A percentile compares a stretch with the other conserved stretches of the same genome.
phyloP scores from a whole-genome alignment of 2,797 vertebrate species.

The Pseudochirops corinnae region DNA sequence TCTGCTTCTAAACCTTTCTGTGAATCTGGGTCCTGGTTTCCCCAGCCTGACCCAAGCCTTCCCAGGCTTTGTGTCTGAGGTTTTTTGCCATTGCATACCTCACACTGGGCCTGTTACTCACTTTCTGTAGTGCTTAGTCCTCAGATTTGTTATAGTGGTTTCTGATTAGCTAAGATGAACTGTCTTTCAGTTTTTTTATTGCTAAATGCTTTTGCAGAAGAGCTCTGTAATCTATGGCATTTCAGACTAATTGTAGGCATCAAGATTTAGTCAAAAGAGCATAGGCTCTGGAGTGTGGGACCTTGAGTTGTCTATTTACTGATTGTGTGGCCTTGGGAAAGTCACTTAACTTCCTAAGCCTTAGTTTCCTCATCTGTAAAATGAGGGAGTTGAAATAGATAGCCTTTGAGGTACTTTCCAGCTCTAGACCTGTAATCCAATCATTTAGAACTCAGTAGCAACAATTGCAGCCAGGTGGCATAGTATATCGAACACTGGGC shows the following conservation, averaged over 20 bases:
- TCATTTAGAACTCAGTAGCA: not conserved
- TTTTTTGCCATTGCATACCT: not conserved
- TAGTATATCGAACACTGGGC: not conserved
- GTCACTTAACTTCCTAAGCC: not conserved
- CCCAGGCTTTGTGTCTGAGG: not conserved
- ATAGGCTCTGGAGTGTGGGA: not conserved
- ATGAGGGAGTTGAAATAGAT: not conserved
- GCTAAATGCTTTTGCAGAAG: not conserved
- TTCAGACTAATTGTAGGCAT: not conserved
- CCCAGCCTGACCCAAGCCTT: constrained; percentile 27
- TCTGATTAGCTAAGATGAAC: not conserved
- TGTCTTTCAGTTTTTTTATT: not conserved
- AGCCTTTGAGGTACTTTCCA: not conserved
- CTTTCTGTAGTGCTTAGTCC: not conserved
- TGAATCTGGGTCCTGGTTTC: constrained; percentile 53
- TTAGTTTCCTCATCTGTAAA: not conserved
- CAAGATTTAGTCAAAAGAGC: not conserved
- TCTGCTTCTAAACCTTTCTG: constrained; percentile 63
- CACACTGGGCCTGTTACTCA: not conserved
- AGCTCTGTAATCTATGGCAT: not conserved
- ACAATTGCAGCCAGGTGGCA: not conserved
- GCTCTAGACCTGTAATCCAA: not conserved
- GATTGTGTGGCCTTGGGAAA: not conserved
- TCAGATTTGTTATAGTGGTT: not conserved
- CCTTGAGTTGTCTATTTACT: not conserved